Conservation (phyloP, 2,113 vertebrate species). For the Cepphus grylle region DNA sequence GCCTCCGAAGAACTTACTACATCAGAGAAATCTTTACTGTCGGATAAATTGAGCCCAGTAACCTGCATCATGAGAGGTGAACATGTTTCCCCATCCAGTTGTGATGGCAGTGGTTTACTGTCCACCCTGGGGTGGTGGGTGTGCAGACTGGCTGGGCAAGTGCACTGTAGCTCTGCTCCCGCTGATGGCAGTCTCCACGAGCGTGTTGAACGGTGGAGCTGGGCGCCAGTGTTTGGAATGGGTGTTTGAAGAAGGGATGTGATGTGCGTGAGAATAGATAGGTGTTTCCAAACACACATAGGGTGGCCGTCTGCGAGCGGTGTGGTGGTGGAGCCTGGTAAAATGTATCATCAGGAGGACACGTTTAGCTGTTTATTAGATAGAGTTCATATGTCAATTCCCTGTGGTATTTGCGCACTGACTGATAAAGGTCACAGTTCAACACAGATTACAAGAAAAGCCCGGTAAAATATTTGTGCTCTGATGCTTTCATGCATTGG, state of each 20-base stretch:
- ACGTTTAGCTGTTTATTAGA: background rate
- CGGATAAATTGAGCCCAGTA: background rate
- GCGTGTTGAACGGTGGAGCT: rapidly evolving
- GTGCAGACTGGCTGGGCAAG: background rate
- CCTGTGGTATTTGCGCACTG: background rate
- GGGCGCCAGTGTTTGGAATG: background rate
- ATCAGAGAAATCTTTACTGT: background rate
- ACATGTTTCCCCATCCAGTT: background rate
- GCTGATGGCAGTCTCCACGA: background rate
- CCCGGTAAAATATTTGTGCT: background rate
- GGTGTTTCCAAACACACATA: background rate
- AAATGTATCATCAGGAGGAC: background rate
- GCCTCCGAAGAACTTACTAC: background rate
- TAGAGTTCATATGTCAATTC: background rate
- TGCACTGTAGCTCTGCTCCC: background rate
- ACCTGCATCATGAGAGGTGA: background rate
- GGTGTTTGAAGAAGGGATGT: background rate
- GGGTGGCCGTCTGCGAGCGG: rapidly evolving
- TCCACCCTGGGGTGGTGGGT: rapidly evolving
- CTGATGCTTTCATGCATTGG: background rate
- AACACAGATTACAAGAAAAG: background rate
- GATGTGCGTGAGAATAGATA: rapidly evolving
- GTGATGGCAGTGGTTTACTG: background rate
- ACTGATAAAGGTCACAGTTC: background rate
- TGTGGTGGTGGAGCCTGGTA: background rate